phyloP scores from a whole-genome alignment of 1,140 invertebrate species.

The Micrasema minimum region DNA sequence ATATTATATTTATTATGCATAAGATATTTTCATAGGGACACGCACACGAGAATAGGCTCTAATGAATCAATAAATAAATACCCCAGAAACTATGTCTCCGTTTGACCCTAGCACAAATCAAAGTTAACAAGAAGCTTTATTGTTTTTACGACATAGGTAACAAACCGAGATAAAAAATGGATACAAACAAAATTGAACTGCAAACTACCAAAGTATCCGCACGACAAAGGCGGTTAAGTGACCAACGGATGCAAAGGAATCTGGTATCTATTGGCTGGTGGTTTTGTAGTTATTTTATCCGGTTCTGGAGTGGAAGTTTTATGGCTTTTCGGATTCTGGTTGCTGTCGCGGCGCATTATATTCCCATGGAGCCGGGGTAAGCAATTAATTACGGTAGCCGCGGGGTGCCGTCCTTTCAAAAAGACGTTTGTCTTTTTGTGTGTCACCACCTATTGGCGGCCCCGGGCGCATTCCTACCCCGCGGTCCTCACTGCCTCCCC shows the following conservation, averaged over 20 bases:
- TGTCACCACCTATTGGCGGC: slow-evolving; percentile 52
- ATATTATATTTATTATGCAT: no score
- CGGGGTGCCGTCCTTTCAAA: slow-evolving; percentile 54
- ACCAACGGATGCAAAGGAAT: background rate
- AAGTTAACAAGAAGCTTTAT: slow-evolving; percentile 52
- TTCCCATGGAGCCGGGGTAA: slow-evolving; percentile 52
- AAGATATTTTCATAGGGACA: no score
- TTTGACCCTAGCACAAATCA: slow-evolving; percentile 46
- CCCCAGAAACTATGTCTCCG: no score
- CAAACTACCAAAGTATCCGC: slow-evolving; percentile 40
- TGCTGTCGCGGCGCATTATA: slow-evolving; percentile 45
- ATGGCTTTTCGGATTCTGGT: slow-evolving; percentile 8
- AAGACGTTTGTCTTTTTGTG: slow-evolving; percentile 55
- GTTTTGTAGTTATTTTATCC: background rate
- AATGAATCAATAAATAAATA: no score
- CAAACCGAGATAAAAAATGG: slow-evolving; percentile 45
- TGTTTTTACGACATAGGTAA: slow-evolving; percentile 49
- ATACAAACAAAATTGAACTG: slow-evolving; percentile 40
- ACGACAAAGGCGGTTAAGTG: slow-evolving; percentile 2
- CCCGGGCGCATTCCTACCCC: slow-evolving; percentile 45
- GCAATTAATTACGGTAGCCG: slow-evolving; percentile 52
- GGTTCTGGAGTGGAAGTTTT: background rate
- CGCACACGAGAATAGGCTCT: no score
- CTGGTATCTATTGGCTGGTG: background rate
- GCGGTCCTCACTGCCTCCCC: no score